Evolutionary conservation across 2,113 vertebrate species (phyloP).

Genomic region (Larimichthys crocea): DNA sequence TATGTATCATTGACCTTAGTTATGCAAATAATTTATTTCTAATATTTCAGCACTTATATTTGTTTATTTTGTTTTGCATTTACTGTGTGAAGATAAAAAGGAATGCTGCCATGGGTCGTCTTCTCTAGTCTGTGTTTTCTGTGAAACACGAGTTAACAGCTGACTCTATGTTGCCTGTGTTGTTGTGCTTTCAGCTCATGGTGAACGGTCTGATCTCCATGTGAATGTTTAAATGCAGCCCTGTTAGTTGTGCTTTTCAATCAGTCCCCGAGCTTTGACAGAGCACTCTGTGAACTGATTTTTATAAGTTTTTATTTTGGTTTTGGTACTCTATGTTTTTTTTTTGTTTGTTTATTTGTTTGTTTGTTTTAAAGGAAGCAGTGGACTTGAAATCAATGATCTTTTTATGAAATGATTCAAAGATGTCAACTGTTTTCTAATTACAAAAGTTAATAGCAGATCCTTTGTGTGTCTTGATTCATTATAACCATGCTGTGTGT

Average conservation of each 20-base stretch:
- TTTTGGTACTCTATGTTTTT: slow-evolving; percentile 43
- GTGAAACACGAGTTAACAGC: slow-evolving; percentile 10
- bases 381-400: slow-evolving; percentile 32
- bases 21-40: slow-evolving; percentile 49
- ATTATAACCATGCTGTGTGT: background rate
- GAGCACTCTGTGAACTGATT: slow-evolving; percentile 25
- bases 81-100: slow-evolving; percentile 26
- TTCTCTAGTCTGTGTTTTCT: background rate
- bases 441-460: slow-evolving; percentile 47
- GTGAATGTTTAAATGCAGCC: slow-evolving; percentile 41
- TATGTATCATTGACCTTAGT: slow-evolving; percentile 16
- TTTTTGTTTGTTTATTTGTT: background rate
- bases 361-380: slow-evolving; percentile 19
- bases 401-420: slow-evolving; percentile 60
- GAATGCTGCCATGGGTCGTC: slow-evolving; percentile 6
- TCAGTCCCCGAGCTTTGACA: slow-evolving; percentile 2
- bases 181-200: slow-evolving; percentile 24
- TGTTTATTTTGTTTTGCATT: background rate
- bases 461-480: background rate
- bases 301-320: slow-evolving; percentile 35
- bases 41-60: slow-evolving; percentile 13
- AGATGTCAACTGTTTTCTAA: slow-evolving; percentile 64
- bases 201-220: slow-evolving; percentile 3
- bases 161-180: slow-evolving; percentile 19
- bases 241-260: slow-evolving; percentile 29